Conservation (phyloP, 2,113 vertebrate species). For the Cryptomyrus ogoouensis region DNA sequence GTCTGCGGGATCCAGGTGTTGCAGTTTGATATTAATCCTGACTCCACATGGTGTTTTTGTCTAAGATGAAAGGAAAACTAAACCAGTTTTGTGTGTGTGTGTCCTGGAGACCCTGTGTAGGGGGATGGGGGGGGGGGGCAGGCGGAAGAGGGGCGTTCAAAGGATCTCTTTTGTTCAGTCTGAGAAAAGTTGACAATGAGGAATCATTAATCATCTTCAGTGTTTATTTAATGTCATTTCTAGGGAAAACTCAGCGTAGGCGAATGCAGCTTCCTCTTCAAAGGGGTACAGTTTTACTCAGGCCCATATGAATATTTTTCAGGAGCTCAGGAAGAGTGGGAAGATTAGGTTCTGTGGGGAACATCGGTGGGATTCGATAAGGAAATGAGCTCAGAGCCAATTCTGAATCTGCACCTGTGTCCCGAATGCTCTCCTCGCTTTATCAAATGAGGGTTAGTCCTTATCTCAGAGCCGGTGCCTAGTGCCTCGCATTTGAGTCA, state of each 20-base stretch:
- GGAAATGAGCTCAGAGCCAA: background rate
- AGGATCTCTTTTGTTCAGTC: background rate
- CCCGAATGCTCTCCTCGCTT: conserved; percentile 21
- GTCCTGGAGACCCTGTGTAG: background rate
- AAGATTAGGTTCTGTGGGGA: conserved; percentile 15
- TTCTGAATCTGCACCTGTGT: background rate
- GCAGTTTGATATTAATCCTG: background rate
- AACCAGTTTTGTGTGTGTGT: conserved; percentile 1
- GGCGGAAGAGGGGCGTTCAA: background rate
- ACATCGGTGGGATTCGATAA: conserved; percentile 10
- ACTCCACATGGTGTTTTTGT: background rate
- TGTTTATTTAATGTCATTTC: conserved; percentile 3
- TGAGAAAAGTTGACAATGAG: conserved; percentile 3
- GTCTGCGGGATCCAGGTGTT: background rate
- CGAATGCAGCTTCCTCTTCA: background rate
- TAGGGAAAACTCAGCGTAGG: background rate
- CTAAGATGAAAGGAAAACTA: background rate
- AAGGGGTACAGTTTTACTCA: background rate
- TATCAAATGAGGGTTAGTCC: background rate
- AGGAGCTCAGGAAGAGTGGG: conserved; percentile 12
- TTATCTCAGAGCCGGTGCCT: background rate
- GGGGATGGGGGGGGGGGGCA: background rate
- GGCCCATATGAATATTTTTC: background rate
- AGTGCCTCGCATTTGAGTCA: background rate
- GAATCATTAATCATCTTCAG: background rate